Evolutionary conservation across 2,113 vertebrate species (phyloP), one percentile per base, ranked within the genome.

Genomic region (rabbit (Oryctolagus cuniculus)): DNA sequence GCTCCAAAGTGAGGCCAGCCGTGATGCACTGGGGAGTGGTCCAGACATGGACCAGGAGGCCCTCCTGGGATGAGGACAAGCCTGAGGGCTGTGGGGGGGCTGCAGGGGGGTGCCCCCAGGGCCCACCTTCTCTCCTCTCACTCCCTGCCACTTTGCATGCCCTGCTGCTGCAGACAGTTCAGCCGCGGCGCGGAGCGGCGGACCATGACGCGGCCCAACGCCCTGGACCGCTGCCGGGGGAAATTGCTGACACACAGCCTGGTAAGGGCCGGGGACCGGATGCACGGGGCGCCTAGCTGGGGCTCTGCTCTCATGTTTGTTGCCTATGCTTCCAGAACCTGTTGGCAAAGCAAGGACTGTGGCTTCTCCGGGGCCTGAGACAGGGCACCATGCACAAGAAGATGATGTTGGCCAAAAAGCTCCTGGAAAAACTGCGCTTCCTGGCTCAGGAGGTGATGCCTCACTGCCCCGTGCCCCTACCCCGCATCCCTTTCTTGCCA

Each of bases 381-480:
- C 98, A 96, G 81, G 91, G 98, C 44, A 99, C 98, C 0, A 25
- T 98, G 85, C 99, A 98, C 92, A 98, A 99, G 95, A 98, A 98
- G 53, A 74, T 99, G 34, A 96, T 95, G 3, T 98, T 99, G 25
- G 93, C 97, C 31, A 99, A 97, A 96, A 99, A 97, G 96, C 96
- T 99, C 70, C 96, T 99, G 61, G 97, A 97, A 88, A 99, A 98
- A 93, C 96, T 99, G 38, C 97, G 97, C 81, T 98, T 98, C 25
- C 66, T 99, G 95, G 98, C 98, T 88, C 98, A 98, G 98, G 99
- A 99, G 99, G 99, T 99, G 97, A 84, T 44, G 74, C 2, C 77
- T 55, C 3, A 0, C 5, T 2, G 19, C 22, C 24, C 34, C 3
- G 5, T 38, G 64, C 74, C 25, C 49, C 53, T 24, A 3, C 78